A percentile compares a stretch with the other conserved stretches of the same genome.
Conservation (phyloP, 2,888 invertebrate genomes). For the Tryphoninae sp. region DNA sequence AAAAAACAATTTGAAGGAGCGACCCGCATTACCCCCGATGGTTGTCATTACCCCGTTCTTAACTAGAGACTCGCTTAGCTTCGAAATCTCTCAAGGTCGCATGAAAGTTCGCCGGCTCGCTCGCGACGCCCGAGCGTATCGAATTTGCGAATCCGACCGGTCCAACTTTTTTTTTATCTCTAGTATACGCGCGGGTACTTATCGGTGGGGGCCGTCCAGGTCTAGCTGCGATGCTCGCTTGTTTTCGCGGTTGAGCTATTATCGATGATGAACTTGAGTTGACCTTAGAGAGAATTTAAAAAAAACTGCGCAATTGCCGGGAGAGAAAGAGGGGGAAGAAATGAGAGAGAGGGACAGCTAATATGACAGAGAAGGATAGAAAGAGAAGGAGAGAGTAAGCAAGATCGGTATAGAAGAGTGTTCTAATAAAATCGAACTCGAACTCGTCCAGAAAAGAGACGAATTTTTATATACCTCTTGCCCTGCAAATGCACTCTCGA, state of each 20-base stretch:
- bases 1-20: neutral
- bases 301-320: slow-evolving; percentile 73
- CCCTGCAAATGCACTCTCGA: neutral
- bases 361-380: neutral
- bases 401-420: slow-evolving; percentile 38
- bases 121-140: slow-evolving; percentile 47
- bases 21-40: neutral
- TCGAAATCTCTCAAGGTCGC: slow-evolving; percentile 63
- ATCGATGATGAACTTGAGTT: slow-evolving; percentile 81
- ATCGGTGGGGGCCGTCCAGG: slow-evolving; percentile 72
- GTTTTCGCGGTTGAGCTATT: slow-evolving; percentile 78
- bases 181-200: slow-evolving; percentile 54
- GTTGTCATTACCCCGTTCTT: neutral
- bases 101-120: slow-evolving; percentile 53
- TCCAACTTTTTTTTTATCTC: slow-evolving; percentile 63
- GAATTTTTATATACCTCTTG: neutral
- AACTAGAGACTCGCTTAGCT: slow-evolving; percentile 33
- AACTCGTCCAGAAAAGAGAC: neutral
- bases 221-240: slow-evolving; percentile 76
- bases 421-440: neutral
- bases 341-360: neutral
- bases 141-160: slow-evolving; percentile 59
- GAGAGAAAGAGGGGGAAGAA: neutral
- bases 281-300: slow-evolving; percentile 71
- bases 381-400: slow-evolving; percentile 21